These are phyloP conservation scores for Saturnia pavonia DNA, from an alignment of 2,888 invertebrate genomes.

Conservation along the genomic window DNA sequence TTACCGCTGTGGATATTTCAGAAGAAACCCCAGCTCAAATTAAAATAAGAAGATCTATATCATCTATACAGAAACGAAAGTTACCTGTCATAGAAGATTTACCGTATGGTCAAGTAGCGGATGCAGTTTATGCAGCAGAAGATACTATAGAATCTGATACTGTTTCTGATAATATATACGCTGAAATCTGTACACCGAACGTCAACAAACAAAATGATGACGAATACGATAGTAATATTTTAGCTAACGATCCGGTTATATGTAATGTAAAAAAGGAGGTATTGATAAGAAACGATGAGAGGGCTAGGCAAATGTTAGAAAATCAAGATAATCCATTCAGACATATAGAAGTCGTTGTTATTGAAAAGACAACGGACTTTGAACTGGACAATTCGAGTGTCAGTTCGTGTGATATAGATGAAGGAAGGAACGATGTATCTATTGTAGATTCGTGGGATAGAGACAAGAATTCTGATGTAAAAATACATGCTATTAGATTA, in stretches of 20 bases:
- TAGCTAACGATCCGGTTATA: conserved; percentile 75
- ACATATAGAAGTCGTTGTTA: conserved; percentile 79
- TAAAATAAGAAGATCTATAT: conserved; percentile 78
- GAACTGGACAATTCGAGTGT: conserved; percentile 73
- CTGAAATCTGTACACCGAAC: conserved; percentile 83
- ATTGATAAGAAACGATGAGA: conserved; percentile 70
- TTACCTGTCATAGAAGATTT: conserved; percentile 84
- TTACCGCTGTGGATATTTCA: conserved; percentile 61
- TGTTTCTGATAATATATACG: conserved; percentile 85
- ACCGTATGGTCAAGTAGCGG: conserved; percentile 87
- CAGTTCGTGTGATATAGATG: conserved; percentile 70
- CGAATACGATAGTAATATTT: conserved; percentile 70
- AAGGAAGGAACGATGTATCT: conserved; percentile 71
- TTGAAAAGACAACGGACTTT: conserved; percentile 76
- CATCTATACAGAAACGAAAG: conserved; percentile 78
- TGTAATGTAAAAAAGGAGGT: conserved; percentile 78
- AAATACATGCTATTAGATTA: conserved; percentile 75
- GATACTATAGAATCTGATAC: conserved; percentile 71
- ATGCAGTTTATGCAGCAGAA: conserved; percentile 79
- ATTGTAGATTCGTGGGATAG: conserved; percentile 77
- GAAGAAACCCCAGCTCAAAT: conserved; percentile 69
- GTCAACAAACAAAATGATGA: conserved; percentile 64
- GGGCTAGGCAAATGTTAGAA: conserved; percentile 72
- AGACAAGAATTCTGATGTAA: conserved; percentile 63
- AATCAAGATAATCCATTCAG: conserved; percentile 75